phyloP scores from a whole-genome alignment of 2,888 invertebrate species.

The Pristionchus maxplancki region DNA sequence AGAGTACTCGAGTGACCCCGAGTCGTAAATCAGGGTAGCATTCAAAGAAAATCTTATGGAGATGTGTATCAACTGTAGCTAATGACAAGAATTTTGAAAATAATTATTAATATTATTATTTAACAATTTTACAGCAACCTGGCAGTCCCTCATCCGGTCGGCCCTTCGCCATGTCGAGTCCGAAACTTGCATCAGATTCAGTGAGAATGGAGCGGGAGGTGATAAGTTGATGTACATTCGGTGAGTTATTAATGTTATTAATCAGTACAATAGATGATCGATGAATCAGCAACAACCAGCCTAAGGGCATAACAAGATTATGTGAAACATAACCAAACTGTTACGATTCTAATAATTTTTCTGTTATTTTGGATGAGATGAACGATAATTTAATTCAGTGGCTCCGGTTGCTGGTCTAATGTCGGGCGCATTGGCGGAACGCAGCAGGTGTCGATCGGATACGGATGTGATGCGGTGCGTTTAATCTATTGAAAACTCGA shows the following conservation, averaged over 20 bases:
- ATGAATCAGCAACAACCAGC: background rate
- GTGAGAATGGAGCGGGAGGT: slow-evolving; percentile 65
- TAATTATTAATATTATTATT: background rate
- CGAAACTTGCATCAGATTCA: slow-evolving; percentile 72
- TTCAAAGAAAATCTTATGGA: no score
- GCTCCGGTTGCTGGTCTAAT: slow-evolving; percentile 73
- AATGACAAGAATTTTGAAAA: background rate
- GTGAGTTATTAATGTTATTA: background rate
- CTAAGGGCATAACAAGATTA: background rate
- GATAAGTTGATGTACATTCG: slow-evolving; percentile 62
- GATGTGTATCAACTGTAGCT: no score
- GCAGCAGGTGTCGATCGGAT: slow-evolving; percentile 73
- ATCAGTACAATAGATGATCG: no score
- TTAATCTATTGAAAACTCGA: no score
- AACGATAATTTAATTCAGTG: slow-evolving; percentile 53
- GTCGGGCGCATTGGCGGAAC: slow-evolving; percentile 71
- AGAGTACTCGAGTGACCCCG: background rate
- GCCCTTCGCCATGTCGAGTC: slow-evolving; percentile 70
- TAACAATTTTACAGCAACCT: slow-evolving; percentile 63
- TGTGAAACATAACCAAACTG: background rate
- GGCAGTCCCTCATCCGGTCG: slow-evolving; percentile 68
- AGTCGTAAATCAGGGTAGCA: no score
- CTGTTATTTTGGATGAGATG: background rate
- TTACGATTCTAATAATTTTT: background rate
- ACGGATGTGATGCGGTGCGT: slow-evolving; percentile 73